These are phyloP conservation scores for Drosophila percnosoma DNA, from an alignment of 2,888 invertebrate species.

Conservation along the genomic window DNA sequence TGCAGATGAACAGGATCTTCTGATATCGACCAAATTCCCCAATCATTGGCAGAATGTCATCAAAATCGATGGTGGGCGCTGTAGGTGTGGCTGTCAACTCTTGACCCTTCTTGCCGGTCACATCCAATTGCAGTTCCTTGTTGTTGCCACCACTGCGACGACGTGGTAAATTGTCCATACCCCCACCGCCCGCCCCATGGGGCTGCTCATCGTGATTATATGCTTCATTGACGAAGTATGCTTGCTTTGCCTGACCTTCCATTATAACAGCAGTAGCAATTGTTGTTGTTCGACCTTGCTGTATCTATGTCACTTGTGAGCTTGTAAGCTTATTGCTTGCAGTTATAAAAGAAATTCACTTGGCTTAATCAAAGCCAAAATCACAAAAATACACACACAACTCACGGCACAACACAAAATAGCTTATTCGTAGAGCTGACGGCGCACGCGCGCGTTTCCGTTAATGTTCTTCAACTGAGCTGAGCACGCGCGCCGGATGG, in stretches of 20 bases:
- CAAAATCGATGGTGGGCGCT: conserved; percentile 88
- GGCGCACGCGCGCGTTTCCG: conserved; percentile 74
- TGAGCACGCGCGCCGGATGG: conserved; percentile 75
- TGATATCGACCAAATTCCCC: conserved; percentile 95
- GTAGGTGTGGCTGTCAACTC: conserved; percentile 18
- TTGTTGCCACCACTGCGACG: conserved; percentile 80
- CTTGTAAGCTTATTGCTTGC: conserved; percentile 21
- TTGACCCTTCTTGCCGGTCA: conserved; percentile 41
- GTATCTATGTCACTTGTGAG: conserved; percentile 59
- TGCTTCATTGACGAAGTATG: conserved; percentile 78
- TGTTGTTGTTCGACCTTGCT: conserved; percentile 33
- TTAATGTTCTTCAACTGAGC: conserved; percentile 74
- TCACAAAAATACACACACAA: conserved; percentile 17
- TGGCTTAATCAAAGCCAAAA: conserved; percentile 26
- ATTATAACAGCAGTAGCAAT: conserved; percentile 34
- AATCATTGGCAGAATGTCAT: conserved; percentile 92
- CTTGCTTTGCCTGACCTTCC: conserved; percentile 76
- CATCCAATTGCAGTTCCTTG: conserved; percentile 73
- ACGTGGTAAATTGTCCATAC: conserved; percentile 63
- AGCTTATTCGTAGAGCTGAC: conserved; percentile 29
- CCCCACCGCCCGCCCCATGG: conserved; percentile 38
- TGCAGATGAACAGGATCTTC: conserved; percentile 91
- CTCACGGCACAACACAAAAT: background rate
- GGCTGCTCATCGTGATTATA: conserved; percentile 67
- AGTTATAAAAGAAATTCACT: conserved; percentile 65